Conservation (phyloP, 23 tunicate species). For the Halocynthia roretzi region DNA sequence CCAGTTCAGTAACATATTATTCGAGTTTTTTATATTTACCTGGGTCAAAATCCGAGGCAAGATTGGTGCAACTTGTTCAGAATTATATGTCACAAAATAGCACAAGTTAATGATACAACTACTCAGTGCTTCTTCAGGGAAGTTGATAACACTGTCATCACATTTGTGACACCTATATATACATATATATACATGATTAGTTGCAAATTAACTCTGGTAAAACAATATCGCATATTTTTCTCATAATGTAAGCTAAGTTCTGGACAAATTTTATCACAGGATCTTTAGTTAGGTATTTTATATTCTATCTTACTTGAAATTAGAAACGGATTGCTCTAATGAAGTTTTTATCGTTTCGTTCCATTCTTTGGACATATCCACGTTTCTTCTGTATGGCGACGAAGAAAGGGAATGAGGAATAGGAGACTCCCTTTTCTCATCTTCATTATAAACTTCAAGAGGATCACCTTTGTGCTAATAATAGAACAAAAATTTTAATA, state of each 20-base stretch:
- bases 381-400: constrained; percentile 18
- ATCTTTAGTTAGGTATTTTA: too few relatives aligned
- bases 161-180: constrained; percentile 46
- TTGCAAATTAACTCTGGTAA: too few relatives aligned
- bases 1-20: neutral
- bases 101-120: constrained; percentile 59
- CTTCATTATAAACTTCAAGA: neutral
- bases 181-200: too few relatives aligned
- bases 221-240: too few relatives aligned
- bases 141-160: constrained; percentile 18
- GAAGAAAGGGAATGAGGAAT: neutral
- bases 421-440: neutral
- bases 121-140: constrained; percentile 25
- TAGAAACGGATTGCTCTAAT: too few relatives aligned
- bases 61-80: constrained; percentile 35
- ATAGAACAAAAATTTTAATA: too few relatives aligned
- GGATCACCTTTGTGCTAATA: too few relatives aligned
- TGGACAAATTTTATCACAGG: too few relatives aligned
- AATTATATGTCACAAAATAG: constrained; percentile 55
- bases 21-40: constrained; percentile 10
- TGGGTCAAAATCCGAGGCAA: constrained; percentile 46
- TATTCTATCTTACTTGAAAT: too few relatives aligned
- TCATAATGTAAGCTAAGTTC: too few relatives aligned
- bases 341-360: neutral
- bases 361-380: constrained; percentile 16